Evolutionary conservation across 92 coral and sea anemone genomes (phyloP), one percentile per base, ranked within the genome.

Genomic region (Porites lobata): DNA sequence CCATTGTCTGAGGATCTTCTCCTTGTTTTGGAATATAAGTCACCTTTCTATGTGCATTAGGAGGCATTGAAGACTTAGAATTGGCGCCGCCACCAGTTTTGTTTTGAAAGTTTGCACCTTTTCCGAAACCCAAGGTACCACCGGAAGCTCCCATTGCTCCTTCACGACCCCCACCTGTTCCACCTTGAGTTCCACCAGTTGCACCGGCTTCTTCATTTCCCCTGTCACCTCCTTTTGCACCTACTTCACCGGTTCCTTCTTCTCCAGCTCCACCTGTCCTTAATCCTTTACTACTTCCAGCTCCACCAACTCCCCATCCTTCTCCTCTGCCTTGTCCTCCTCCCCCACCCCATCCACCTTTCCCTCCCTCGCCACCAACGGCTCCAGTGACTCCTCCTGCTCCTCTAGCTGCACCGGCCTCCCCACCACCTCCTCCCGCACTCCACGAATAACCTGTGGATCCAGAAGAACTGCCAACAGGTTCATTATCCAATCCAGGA

Each of bases 1-100:
- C 94, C 21, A 69, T 20, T 13, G 47, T 56, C 50, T 58, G 79
- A 17, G 94, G 77, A 20, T 91, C 88, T 67, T 91, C 88, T 22
- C 94, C 94, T 12, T 71, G 81, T 51, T 83, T 91, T 8, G 94
- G 76, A 12, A 76, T 56, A 29, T 76, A 21, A 2, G 70, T 69
- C 50, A 77, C 17, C 1, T 8, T 18, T 74, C 20, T 9, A 61
- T 52, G 50, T 72, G 47, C 81, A 19, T 24, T 17, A 8, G 43
- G 70, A 6, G 20, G 24, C 9, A 54, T 70, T 6, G 18, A 54
- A 9, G 32, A 63, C 18, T 52, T 32, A 20, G 17, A 10, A 1
- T 62, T n/a, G 1, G 12, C 71, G 6, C 67, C 79, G 5, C 54
- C 65, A 5, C 9, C 64, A 0, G 29, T 73, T 18, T 26, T 71